Evolutionary conservation across 1,140 invertebrate genomes (phyloP), one percentile per base, ranked within the genome.

Genomic region (Platorchestia sp.): DNA sequence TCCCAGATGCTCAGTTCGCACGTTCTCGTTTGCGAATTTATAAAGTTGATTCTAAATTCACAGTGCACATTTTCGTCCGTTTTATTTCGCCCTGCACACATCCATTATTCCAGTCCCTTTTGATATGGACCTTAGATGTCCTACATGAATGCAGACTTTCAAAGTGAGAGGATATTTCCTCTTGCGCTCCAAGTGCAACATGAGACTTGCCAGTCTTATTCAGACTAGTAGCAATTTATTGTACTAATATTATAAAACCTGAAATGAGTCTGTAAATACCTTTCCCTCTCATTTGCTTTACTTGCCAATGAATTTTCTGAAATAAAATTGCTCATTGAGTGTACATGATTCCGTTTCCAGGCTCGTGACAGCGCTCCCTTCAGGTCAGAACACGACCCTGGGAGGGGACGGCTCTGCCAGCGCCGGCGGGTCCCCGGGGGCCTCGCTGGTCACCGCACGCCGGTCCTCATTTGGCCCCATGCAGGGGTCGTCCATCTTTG

Each of bases 381-480:
- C 36, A 5, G 14, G 10, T 90, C 87, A 45, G 19, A 45, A 90
- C 27, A 45, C 87, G 87, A 90, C 87, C 87, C 10, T 42, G 41
- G 44, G 41, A 19, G 19, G 41, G 7, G 87, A 45, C 42, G 41
- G 87, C 87, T 75, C 87, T 44, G 41, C 0, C 3, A 90, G 87
- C 27, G 87, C 36, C 27, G 87, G 87, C 14, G 41, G 0, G 14
- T 90, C 44, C 10, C 41, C 87, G 22, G 87, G 27, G 14, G 27
- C 41, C 41, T 43, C 41, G 41, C 87, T 90, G 5, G 44, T 44
- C 7, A 41, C 6, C 36, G 44, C 42, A 42, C 41, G 87, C 5
- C 22, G 87, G 87, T 90, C 87, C 41, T 90, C 87, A 0, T 90
- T 90, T 44, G 87, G 87, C 0, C 87, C 87, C 87, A 90, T 90